Evolutionary conservation across 1,140 invertebrate genomes (phyloP).

Genomic region (Matsumurasca onukii): DNA sequence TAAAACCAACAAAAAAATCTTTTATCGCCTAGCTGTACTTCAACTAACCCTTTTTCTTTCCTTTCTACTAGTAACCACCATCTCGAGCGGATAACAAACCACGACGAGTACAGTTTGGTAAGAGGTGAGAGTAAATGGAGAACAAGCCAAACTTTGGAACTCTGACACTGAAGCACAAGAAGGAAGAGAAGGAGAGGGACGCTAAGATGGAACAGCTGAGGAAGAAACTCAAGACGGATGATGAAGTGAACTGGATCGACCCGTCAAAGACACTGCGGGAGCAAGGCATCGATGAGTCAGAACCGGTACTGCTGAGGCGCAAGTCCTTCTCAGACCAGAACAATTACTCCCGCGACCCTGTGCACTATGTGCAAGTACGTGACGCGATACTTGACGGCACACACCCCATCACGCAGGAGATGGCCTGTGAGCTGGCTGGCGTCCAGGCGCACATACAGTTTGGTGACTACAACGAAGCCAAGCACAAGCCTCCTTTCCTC

Average conservation of each 20-base stretch:
- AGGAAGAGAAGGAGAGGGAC: conserved; percentile 84
- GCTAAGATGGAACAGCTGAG: conserved; percentile 97
- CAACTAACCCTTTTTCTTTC: too few species aligned
- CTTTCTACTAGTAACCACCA: too few species aligned
- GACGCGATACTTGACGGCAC: conserved; percentile 97
- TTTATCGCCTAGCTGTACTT: too few species aligned
- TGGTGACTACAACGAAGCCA: conserved; percentile 90
- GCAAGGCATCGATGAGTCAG: conserved; percentile 92
- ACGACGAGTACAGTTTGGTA: conserved; percentile 98
- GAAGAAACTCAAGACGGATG: conserved; percentile 97
- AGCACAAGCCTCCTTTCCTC: conserved; percentile 93
- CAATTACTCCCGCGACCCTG: conserved; percentile 96
- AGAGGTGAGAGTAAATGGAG: conserved; percentile 67
- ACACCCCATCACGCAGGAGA: conserved; percentile 96
- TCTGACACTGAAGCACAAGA: conserved; percentile 78
- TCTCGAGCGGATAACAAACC: conserved; percentile 98
- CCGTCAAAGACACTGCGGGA: conserved; percentile 94
- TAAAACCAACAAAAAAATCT: too few species aligned
- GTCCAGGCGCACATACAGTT: conserved; percentile 99
- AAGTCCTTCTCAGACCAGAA: conserved; percentile 99
- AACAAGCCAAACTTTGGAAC: conserved; percentile 70
- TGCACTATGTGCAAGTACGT: conserved; percentile 95
- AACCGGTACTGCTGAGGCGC: conserved; percentile 87
- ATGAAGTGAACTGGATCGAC: conserved; percentile 99
- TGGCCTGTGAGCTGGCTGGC: conserved; percentile 95